These are phyloP conservation scores for Chionomys nivalis DNA, from an alignment of 2,113 vertebrate species.

Conservation along the genomic window DNA sequence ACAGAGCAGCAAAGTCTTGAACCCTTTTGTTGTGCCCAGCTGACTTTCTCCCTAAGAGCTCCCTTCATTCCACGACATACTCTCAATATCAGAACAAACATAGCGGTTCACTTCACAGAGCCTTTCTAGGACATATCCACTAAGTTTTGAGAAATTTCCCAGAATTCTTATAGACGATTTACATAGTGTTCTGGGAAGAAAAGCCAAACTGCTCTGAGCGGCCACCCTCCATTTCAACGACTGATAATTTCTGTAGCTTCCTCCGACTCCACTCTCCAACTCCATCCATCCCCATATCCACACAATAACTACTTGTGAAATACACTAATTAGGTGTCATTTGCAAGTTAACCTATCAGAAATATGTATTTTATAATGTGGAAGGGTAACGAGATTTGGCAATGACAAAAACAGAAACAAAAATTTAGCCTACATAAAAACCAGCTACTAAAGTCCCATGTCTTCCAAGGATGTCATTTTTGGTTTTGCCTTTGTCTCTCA, in stretches of 20 bases:
- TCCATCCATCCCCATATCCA: background rate
- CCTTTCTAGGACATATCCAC: background rate
- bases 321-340: background rate
- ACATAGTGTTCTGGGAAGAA: background rate
- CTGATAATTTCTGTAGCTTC: background rate
- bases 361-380: slow-evolving; percentile 14
- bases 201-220: background rate
- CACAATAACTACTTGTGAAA: background rate
- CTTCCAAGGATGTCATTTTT: background rate
- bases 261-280: background rate
- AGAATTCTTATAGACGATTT: background rate
- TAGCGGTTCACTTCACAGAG: background rate
- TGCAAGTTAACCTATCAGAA: background rate
- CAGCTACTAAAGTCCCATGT: slow-evolving; percentile 7
- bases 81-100: slow-evolving; percentile 3
- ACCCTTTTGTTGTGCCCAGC: background rate
- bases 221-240: background rate
- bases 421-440: slow-evolving; percentile 35
- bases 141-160: background rate
- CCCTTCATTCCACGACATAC: background rate
- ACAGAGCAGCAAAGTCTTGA: background rate
- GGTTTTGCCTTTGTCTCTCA: slow-evolving; percentile 27
- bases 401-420: slow-evolving; percentile 4
- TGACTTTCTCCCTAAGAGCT: background rate
- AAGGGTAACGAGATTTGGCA: slow-evolving; percentile 15